A percentile compares a stretch with the other conserved stretches of the same genome.
These are phyloP conservation scores for Melanotaenia trifasciata DNA, from an alignment of 2,797 vertebrate species.

Conservation along the genomic window DNA sequence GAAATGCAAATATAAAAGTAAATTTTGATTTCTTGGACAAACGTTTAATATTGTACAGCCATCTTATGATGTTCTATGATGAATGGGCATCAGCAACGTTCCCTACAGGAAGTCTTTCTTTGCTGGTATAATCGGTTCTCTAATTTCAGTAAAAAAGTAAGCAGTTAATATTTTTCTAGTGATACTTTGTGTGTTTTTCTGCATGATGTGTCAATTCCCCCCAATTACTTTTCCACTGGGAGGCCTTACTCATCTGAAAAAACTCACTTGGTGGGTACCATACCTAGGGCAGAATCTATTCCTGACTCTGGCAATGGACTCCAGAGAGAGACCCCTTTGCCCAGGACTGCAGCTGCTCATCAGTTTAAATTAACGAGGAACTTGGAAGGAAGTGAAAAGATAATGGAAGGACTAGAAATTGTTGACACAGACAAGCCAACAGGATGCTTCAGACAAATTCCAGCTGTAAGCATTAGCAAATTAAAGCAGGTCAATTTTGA, in stretches of 20 bases:
- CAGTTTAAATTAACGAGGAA: conserved; percentile 62
- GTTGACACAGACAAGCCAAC: conserved; percentile 52
- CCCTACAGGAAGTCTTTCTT: conserved; percentile 25
- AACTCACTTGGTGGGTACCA: conserved; percentile 47
- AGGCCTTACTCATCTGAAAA: conserved; percentile 44
- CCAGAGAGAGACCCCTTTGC: conserved; percentile 50
- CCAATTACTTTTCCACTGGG: conserved; percentile 53
- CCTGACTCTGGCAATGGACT: conserved; percentile 52
- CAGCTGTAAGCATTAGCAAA: conserved; percentile 65
- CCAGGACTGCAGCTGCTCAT: conserved; percentile 59
- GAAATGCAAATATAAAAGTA: background rate
- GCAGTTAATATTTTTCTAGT: conserved; percentile 36
- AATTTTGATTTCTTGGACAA: conserved; percentile 7
- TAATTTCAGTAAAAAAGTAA: conserved; percentile 24
- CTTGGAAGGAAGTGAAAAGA: conserved; percentile 51
- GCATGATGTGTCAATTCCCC: conserved; percentile 35
- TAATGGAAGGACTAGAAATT: conserved; percentile 46
- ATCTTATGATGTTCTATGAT: background rate
- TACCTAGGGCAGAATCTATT: conserved; percentile 66
- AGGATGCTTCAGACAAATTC: conserved; percentile 62
- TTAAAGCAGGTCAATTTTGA: conserved; percentile 46
- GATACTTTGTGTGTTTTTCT: conserved; percentile 29
- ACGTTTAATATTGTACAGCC: background rate
- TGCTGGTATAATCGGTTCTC: conserved; percentile 21
- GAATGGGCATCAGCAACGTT: conserved; percentile 7